Evolutionary conservation across 2,797 vertebrate species (phyloP), one percentile per base, ranked within the genome.

Genomic region (Dallia pectoralis): DNA sequence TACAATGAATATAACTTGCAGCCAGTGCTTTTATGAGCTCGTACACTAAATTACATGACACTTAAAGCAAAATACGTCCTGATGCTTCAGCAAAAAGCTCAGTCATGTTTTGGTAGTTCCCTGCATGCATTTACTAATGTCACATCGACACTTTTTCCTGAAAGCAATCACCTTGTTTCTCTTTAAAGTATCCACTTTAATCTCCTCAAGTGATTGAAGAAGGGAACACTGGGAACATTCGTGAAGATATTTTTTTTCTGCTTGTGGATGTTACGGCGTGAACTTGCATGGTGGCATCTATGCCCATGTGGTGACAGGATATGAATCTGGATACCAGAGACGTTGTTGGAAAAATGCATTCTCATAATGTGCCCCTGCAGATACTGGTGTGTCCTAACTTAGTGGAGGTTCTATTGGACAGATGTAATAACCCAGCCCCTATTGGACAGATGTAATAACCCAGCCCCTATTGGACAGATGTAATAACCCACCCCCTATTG

Each of bases 141-240:
- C 25, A 25, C 44, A 68, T 49, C 29, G 1, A 48, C 48, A 15
- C 29, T 49, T 48, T 40, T 48, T 48, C 33, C 29, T 51, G 25
- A 22, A 18, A 51, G 67, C 49, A 69, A 69, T 69, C 48, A 69
- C 47, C 67, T 59, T 48, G 47, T 51, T 48, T 51, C 25, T 69
- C 47, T 48, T 51, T 29, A 49, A 30, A 49, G 9, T 69, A 18
- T 29, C 14, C 67, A 30, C 67, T 69, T 69, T 53, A 27, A 53
- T 69, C 67, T 53, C 29, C 47, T 33, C 15, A 15, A 44, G 53
- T 27, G 44, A 33, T 64, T 33, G 32, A 68, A 44, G 12, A 44
- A 49, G 44, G 18, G 40, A 32, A 63, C 59, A 63, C 30, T 6
- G 15, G 18, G 62, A 16, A 64, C 62, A 29, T 32, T 33, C 27